phyloP scores from a whole-genome alignment of 2,888 invertebrate genomes.

The Serripes groenlandicus region DNA sequence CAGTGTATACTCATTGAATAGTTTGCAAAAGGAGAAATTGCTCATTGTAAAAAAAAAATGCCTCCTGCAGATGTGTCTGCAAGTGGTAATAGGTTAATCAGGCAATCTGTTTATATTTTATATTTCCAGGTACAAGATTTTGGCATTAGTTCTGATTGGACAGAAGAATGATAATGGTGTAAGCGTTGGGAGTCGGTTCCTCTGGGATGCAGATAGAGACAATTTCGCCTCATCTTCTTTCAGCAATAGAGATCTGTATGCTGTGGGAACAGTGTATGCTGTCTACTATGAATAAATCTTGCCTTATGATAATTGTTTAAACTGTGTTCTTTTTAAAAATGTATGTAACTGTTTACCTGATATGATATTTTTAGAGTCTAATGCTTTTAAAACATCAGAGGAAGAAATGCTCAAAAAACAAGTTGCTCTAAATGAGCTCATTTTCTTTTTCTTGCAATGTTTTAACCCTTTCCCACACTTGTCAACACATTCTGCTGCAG shows the following conservation, averaged over 20 bases:
- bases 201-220: constrained; percentile 81
- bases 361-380: neutral
- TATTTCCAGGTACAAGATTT: constrained; percentile 79
- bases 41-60: neutral
- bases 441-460: neutral
- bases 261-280: constrained; percentile 78
- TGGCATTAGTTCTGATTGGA: constrained; percentile 76
- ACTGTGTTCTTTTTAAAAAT: neutral
- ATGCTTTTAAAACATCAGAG: neutral
- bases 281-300: constrained; percentile 76
- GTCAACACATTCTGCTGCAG: neutral
- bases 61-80: too few species aligned
- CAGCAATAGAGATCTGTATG: constrained; percentile 76
- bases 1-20: neutral
- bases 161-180: constrained; percentile 80
- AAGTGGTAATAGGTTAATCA: too few species aligned
- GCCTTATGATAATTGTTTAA: neutral
- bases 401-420: neutral
- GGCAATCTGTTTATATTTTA: too few species aligned
- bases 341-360: neutral
- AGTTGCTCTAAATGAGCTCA: neutral
- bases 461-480: neutral
- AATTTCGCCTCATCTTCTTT: constrained; percentile 76
- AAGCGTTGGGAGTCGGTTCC: constrained; percentile 78
- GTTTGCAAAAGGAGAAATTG: neutral